phyloP scores from a whole-genome alignment of 2,888 invertebrate genomes.

The Drosophila fulvimacula region DNA sequence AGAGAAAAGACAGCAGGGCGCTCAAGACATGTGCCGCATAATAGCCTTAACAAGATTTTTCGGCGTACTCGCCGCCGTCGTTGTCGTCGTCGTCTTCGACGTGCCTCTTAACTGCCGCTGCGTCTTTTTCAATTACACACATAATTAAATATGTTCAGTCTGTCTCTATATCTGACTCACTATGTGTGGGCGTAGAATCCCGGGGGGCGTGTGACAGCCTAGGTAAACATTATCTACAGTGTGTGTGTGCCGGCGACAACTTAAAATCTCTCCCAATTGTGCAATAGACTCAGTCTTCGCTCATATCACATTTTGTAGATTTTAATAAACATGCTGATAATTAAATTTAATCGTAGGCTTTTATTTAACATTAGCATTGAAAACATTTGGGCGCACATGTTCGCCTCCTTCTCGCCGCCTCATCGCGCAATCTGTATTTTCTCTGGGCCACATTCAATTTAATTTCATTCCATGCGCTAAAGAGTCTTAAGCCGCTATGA shows the following conservation, averaged over 20 bases:
- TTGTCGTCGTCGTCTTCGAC: conserved; percentile 40
- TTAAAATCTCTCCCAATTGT: conserved; percentile 75
- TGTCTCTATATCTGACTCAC: conserved; percentile 20
- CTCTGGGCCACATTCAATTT: conserved; percentile 72
- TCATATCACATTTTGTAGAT: conserved; percentile 67
- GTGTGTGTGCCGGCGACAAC: conserved; percentile 38
- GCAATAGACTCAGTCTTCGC: conserved; percentile 47
- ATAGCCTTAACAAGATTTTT: conserved; percentile 69
- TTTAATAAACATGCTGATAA: conserved; percentile 78
- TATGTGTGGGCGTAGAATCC: conserved; percentile 48
- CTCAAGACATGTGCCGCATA: conserved; percentile 66
- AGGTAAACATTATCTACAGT: conserved; percentile 34
- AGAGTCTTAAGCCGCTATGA: conserved; percentile 22
- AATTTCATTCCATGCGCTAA: conserved; percentile 43
- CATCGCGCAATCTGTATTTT: conserved; percentile 57
- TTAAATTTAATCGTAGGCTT: conserved; percentile 76
- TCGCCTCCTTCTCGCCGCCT: not conserved
- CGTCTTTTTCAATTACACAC: conserved; percentile 78
- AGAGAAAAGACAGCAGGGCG: conserved; percentile 23
- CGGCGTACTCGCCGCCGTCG: conserved; percentile 23
- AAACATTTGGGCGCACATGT: conserved; percentile 28
- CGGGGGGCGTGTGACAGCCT: conserved; percentile 42
- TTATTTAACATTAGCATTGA: conserved; percentile 71
- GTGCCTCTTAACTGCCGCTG: conserved; percentile 70
- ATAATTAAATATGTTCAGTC: conserved; percentile 75